phyloP scores from a whole-genome alignment of 2,888 invertebrate species.

The Ganaspis brasiliensis region DNA sequence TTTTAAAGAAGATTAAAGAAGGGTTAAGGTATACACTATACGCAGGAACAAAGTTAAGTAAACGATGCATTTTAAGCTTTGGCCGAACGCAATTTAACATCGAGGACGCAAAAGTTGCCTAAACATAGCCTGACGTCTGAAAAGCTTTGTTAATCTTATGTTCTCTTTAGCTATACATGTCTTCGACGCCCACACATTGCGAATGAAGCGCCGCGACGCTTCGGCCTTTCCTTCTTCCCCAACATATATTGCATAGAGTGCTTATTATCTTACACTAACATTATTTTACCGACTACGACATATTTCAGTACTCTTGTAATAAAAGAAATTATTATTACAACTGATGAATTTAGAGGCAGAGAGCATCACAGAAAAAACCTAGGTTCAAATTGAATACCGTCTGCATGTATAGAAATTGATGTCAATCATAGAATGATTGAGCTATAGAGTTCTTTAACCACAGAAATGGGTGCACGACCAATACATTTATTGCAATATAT shows the following conservation, averaged over 20 bases:
- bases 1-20: neutral
- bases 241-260: conserved; percentile 24
- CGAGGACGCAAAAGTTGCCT: conserved; percentile 39
- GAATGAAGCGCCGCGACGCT: conserved; percentile 10
- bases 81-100: conserved; percentile 31
- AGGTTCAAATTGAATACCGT: no score
- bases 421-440: no score
- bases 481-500: no score
- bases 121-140: conserved; percentile 42
- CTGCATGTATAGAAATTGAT: no score
- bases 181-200: conserved; percentile 13
- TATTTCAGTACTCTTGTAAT: no score
- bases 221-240: neutral
- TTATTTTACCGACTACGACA: neutral
- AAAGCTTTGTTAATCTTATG: conserved; percentile 35
- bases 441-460: no score
- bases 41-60: conserved; percentile 21
- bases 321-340: no score
- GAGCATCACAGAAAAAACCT: no score
- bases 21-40: conserved; percentile 1
- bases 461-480: no score
- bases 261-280: conserved; percentile 15
- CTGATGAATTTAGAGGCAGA: no score
- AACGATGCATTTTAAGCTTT: conserved; percentile 28
- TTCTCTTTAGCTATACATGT: conserved; percentile 28